Evolutionary conservation across 2,888 invertebrate species (phyloP), one percentile per base, ranked within the genome.

Genomic region (Azorinus chamasolen): DNA sequence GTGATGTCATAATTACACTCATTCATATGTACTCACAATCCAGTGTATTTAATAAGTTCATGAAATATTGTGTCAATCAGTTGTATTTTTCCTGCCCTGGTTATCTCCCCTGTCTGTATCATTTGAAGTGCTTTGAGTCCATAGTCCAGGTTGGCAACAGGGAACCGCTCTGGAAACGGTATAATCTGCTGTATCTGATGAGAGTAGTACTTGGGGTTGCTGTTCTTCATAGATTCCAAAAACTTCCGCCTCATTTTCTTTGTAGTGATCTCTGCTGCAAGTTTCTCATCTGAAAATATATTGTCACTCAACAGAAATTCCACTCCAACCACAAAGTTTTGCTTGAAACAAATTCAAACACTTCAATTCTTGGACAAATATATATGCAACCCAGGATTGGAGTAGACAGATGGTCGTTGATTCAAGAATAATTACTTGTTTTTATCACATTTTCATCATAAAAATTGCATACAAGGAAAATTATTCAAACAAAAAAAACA

Each of bases 21-120:
- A n/a, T n/a, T n/a, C n/a, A n/a, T n/a, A n/a, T n/a, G n/a, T 58
- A 84, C 84, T 78, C 72, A 84, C 84, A 84, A 63, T 46, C 84
- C 84, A 2, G 84, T 84, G 53, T 84, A 84, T 69, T 82, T 82
- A 24, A 84, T 81, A 12, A 84, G 73, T 53, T 84, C 84, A 69
- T 79, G 79, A 51, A 84, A 84, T 25, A 84, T 79, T 48, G 84
- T 84, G 66, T 84, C 84, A 50, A 84, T 74, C 12, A 84, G 75
- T 61, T 84, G 82, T 24, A 84, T 84, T 59, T 84, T 84, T 16
- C 82, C 84, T 0, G 84, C 76, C 22, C 84, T 55, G 8, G 82
- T 84, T 39, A 84, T 80, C 76, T 77, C 76, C 54, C 84, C 84
- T 61, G 84, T 78, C 41, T 79, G 79, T 14, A 84, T 84, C 84